Evolutionary conservation across 2,113 vertebrate genomes (phyloP).

Genomic region (Daboia siamensis): DNA sequence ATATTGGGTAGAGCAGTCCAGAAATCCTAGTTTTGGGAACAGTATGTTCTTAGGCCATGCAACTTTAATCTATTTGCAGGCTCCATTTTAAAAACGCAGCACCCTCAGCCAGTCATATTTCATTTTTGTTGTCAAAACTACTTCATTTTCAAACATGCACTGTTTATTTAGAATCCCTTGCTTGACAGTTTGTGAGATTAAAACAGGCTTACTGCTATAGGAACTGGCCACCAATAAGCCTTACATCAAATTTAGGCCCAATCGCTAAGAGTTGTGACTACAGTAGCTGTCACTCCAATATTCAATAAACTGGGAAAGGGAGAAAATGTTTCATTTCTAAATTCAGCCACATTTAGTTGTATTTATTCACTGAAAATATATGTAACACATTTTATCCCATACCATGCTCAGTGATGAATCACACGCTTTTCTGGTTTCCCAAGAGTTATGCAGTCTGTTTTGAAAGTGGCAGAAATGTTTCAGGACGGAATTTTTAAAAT

Average conservation of each 20-base stretch:
- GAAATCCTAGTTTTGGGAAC: slow-evolving; percentile 20
- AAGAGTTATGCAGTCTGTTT: background rate
- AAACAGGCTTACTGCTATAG: background rate
- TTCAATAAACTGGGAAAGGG: background rate
- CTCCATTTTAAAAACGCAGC: background rate
- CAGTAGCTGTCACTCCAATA: background rate
- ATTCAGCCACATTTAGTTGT: background rate
- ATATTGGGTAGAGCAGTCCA: slow-evolving; percentile 4
- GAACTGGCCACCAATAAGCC: background rate
- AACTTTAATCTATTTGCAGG: slow-evolving; percentile 19
- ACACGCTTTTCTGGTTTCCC: background rate
- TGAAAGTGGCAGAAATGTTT: no score
- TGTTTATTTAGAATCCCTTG: background rate
- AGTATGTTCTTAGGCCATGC: slow-evolving; percentile 3
- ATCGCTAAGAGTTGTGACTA: background rate
- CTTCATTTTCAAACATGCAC: background rate
- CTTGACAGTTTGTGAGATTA: background rate
- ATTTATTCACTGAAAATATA: background rate
- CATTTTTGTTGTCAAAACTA: background rate
- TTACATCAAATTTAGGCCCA: background rate
- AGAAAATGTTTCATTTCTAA: background rate
- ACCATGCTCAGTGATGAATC: background rate
- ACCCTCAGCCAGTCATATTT: background rate
- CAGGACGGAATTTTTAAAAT: background rate
- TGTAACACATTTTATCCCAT: background rate